phyloP scores from a whole-genome alignment of 2,888 invertebrate genomes.

The Thymelicus lineola region DNA sequence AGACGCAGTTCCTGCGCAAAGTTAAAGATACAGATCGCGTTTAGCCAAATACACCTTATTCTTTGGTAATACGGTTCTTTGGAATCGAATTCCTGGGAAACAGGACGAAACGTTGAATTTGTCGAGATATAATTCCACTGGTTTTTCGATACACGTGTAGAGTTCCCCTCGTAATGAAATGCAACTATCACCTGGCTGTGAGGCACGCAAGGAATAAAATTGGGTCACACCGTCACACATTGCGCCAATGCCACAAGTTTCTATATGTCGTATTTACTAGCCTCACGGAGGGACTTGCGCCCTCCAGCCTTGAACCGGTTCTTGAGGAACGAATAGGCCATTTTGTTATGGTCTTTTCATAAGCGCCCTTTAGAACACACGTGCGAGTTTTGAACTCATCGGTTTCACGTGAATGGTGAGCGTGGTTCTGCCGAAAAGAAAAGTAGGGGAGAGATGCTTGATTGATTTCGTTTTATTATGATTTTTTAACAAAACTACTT shows the following conservation, averaged over 20 bases:
- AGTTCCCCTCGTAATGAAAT: conserved; percentile 64
- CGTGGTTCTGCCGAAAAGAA: conserved; percentile 29
- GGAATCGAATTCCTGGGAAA: conserved; percentile 16
- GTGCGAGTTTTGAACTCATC: conserved; percentile 62
- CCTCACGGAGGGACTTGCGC: conserved; percentile 51
- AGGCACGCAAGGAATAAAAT: conserved; percentile 60
- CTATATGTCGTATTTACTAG: conserved; percentile 49
- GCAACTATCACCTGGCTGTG: conserved; percentile 77
- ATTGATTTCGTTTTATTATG: conserved; percentile 24
- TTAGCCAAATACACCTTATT: conserved; percentile 24
- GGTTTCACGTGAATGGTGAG: conserved; percentile 47
- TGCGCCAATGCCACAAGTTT: conserved; percentile 60
- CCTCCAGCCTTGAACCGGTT: conserved; percentile 57
- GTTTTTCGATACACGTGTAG: conserved; percentile 69
- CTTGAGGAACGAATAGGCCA: conserved; percentile 46
- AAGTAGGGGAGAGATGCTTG: conserved; percentile 23
- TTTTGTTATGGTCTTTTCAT: conserved; percentile 62
- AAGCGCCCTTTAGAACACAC: conserved; percentile 65
- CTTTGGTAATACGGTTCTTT: conserved; percentile 28
- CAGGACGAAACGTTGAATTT: conserved; percentile 40
- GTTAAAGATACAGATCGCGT: conserved; percentile 36
- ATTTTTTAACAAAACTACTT: background rate
- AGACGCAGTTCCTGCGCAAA: conserved; percentile 64
- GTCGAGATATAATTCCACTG: conserved; percentile 54
- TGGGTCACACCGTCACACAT: conserved; percentile 84